Base-by-base conservation (phyloP, 2,888 invertebrate genomes). In the Tanypteryx hageni region DNA sequence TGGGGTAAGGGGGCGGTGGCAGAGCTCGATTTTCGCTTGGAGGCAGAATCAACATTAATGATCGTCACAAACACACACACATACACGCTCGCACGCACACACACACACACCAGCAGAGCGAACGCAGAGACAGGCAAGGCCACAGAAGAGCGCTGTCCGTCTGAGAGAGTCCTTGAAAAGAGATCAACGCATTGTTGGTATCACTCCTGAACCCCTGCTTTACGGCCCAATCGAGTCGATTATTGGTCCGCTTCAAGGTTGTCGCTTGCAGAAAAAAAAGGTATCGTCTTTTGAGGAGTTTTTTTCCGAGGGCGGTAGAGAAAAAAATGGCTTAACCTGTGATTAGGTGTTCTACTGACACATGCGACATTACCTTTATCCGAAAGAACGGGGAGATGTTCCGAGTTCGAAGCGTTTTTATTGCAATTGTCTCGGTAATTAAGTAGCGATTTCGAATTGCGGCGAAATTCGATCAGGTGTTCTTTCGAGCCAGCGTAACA, bases 201-300 rank as follows among this genome's bases (percentile, higher is more conserved):
- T 76, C 76, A 27, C 76, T 76, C 76, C 76, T 76, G 76, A 27
- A 76, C 76, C 76, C 76, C 76, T 76, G 22, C 76, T 76, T 76
- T 76, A 76, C 76, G 27, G 76, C 76, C 76, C 76, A 76, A 76
- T 76, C 76, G 76, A 76, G 22, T 22, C 22, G 76, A 76, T 76
- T 76, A 76, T 76, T 76, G 76, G 76, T 10, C 76, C 22, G 27
- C 76, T 76, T 76, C 76, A 76, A 76, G 76, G 76, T 76, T 76
- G 76, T 76, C 76, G 76, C 68, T 68, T 68, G 68, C 76, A 76
- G 76, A 76, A 76, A 76, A 76, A 76, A 76, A 76, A 76, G 76
- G 13, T 76, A 76, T 27, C 76, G 76, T 76, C 76, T 76, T 76
- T 76, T 27, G 2, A 22, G 9, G 76, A 4, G 7, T 76, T 76